phyloP scores from a whole-genome alignment of 2,797 vertebrate genomes.

The Merluccius polli region DNA sequence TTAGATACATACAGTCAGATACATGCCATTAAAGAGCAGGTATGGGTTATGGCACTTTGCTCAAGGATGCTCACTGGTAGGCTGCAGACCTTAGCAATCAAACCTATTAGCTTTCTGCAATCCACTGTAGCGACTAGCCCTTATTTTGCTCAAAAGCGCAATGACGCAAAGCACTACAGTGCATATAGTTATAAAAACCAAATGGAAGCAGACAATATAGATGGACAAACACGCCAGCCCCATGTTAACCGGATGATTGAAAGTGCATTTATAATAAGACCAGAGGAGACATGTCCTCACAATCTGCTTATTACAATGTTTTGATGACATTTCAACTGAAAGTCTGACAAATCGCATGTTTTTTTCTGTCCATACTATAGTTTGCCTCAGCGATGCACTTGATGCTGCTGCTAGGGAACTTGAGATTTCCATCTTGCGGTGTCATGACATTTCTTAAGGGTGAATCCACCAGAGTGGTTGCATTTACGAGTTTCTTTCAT shows the following conservation, averaged over 20 bases:
- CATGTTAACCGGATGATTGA: not conserved
- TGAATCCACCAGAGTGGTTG: conserved; percentile 36
- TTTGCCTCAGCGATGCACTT: not conserved
- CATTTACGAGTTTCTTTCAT: conserved; percentile 27
- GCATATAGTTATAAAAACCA: not conserved
- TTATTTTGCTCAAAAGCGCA: not conserved
- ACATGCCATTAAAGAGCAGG: not conserved
- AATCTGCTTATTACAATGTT: not conserved
- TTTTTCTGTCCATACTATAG: not conserved
- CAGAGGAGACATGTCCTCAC: not conserved
- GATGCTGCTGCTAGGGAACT: not conserved
- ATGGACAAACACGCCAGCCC: not conserved
- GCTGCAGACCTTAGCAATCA: not conserved
- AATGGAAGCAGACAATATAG: not conserved
- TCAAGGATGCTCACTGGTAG: not conserved
- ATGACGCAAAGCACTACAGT: not conserved
- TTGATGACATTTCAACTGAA: not conserved
- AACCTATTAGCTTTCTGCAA: not conserved
- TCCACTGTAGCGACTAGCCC: not conserved
- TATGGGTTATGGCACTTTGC: not conserved
- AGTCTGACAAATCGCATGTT: not conserved
- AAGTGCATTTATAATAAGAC: not conserved
- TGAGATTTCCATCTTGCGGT: conserved; percentile 38
- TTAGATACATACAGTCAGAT: too few relatives aligned
- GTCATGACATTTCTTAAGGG: conserved; percentile 41